Percentiles rank a stretch among this genome's conserved stretches.
These are phyloP conservation scores for Ramphastos sulfuratus DNA, from an alignment of 2,113 vertebrate species.

Conservation along the genomic window DNA sequence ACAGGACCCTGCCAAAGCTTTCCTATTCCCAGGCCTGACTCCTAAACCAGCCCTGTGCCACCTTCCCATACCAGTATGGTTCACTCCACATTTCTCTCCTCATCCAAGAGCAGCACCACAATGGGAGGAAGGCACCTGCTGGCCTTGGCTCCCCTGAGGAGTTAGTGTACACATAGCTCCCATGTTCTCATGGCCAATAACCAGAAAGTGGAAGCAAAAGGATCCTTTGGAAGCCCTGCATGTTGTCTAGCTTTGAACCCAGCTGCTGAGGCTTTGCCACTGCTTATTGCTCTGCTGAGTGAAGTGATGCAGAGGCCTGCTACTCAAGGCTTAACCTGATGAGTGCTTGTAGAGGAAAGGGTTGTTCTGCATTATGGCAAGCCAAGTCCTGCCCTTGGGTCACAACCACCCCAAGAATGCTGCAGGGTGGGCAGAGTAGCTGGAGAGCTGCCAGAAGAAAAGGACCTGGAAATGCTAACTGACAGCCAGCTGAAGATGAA, in stretches of 20 bases:
- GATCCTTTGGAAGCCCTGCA: neutral
- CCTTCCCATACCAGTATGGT: fast-evolving
- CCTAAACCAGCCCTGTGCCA: neutral
- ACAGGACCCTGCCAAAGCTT: neutral
- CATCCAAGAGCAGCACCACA: neutral
- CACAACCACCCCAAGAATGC: too few relatives aligned
- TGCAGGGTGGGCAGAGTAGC: too few relatives aligned
- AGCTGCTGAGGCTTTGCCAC: neutral
- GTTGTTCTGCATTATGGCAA: neutral
- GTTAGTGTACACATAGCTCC: neutral
- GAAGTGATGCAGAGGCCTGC: neutral
- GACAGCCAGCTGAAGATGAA: too few relatives aligned
- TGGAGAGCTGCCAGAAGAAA: too few relatives aligned
- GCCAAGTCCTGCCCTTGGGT: too few relatives aligned
- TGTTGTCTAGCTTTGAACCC: neutral
- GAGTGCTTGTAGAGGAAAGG: neutral
- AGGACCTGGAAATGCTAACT: too few relatives aligned
- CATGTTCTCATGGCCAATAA: fast-evolving
- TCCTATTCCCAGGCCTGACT: neutral
- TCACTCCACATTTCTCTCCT: neutral
- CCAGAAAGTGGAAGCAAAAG: neutral
- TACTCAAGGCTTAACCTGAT: neutral
- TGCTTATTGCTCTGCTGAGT: neutral
- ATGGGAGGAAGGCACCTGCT: neutral
- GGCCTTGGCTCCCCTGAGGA: neutral